Base-by-base conservation (phyloP, 92 coral and sea anemone genomes). In the Parazoanthus swiftii region DNA sequence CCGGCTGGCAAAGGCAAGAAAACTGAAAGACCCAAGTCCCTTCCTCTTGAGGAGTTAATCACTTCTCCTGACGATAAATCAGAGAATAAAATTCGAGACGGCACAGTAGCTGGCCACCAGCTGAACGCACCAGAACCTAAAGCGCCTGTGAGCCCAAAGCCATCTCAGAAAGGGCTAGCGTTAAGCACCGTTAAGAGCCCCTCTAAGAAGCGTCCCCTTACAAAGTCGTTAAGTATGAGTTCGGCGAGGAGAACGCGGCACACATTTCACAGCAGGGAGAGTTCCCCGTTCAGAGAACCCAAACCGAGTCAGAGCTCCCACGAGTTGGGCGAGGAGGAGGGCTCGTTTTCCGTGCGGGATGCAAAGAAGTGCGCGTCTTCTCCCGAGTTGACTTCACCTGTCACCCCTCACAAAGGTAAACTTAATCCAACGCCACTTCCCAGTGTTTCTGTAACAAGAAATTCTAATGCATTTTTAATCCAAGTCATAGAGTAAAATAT, bases 341-440 rank as follows among this genome's bases (percentile, higher is more conserved):
- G 38, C 35, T 74, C 46, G 8, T 6, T 46, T n/a, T 48, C 87
- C 43, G 20, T 86, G 33, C 81, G 79, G 11, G 85, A 89, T 66
- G 90, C 94, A 20, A 91, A 86, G 85, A 95, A 93, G 88, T 91
- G 98, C 67, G 89, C 98, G 5, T 95, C 98, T 14, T 95, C 98
- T 37, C 98, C 98, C 6, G 98, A 95, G 79, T 38, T 95, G 36
- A 90, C 93, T 10, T 95, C 96, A 39, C 98, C 98, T 9, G 82
- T 91, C 1, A 90, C 98, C 18, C 42, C 88, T 9, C 80, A 88
- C 70, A 90, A 90, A 95, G 95, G 98, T 95, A 20, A 48, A 75
- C 2, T 43, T 2, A 38, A 79, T 51, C 23, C 14, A 14, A 13
- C 44, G 65, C 33, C 33, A 29, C 26, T 15, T 38, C 3, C 42